phyloP scores from a whole-genome alignment of 2,797 vertebrate species.

The Acanthopagrus latus region DNA sequence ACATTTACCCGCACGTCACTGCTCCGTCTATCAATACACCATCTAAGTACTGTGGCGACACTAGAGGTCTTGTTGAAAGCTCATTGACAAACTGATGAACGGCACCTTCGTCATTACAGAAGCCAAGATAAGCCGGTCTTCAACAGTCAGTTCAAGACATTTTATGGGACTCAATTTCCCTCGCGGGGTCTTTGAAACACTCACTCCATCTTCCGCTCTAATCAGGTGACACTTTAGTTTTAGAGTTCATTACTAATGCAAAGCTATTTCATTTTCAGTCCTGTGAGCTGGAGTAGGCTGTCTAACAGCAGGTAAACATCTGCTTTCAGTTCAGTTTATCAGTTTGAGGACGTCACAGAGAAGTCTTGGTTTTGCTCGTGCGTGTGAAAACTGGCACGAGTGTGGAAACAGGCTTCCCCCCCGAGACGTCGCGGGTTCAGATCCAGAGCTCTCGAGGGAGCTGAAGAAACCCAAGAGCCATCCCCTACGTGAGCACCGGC shows the following conservation, averaged over 20 bases:
- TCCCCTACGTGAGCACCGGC: too few species aligned
- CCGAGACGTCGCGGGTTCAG: too few species aligned
- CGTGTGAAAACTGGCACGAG: too few species aligned
- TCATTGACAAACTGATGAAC: conserved; percentile 22
- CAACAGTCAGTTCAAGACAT: conserved; percentile 28
- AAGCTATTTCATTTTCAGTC: conserved; percentile 24
- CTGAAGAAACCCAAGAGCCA: too few species aligned
- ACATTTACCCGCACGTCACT: conserved; percentile 3
- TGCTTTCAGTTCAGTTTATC: background rate
- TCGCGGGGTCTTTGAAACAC: conserved; percentile 15
- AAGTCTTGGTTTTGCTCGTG: too few species aligned
- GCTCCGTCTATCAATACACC: conserved; percentile 24
- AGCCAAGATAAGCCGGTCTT: background rate
- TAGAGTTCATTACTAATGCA: conserved; percentile 18
- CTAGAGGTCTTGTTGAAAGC: conserved; percentile 3
- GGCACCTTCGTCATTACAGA: conserved; percentile 23
- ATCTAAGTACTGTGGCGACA: conserved; percentile 11
- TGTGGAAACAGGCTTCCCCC: too few species aligned
- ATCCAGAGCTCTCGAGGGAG: too few species aligned
- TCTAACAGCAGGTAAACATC: background rate
- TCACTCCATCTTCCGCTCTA: too few species aligned
- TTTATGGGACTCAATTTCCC: conserved; percentile 16
- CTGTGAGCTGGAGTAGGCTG: background rate
- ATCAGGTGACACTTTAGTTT: background rate
- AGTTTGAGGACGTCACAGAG: too few species aligned